phyloP scores from a whole-genome alignment of 1,140 invertebrate genomes.

The Bombus huntii region DNA sequence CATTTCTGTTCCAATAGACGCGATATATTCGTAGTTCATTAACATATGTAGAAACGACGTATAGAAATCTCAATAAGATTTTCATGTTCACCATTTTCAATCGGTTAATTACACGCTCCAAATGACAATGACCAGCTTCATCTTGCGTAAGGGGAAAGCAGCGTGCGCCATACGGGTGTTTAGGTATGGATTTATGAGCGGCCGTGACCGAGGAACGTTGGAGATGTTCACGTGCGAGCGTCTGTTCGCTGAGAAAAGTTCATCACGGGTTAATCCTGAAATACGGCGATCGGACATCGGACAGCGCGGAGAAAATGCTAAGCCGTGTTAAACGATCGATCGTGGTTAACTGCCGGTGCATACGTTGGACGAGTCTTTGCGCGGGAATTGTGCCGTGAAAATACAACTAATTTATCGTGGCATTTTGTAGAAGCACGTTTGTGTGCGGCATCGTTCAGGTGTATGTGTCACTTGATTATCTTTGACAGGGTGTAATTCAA shows the following conservation, averaged over 20 bases:
- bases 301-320: slow-evolving; percentile 27
- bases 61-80: not conserved
- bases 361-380: slow-evolving; percentile 5
- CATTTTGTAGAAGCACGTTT: not conserved
- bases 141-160: not conserved
- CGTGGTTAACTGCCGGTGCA: slow-evolving; percentile 19
- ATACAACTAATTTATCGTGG: slow-evolving; percentile 25
- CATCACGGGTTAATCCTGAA: slow-evolving; percentile 52
- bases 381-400: slow-evolving; percentile 19
- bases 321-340: slow-evolving; percentile 50
- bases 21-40: too few species aligned
- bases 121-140: not conserved
- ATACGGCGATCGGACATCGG: slow-evolving; percentile 17
- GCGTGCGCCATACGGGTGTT: not conserved
- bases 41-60: not conserved
- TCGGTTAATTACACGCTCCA: not conserved
- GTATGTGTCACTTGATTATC: not conserved
- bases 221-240: slow-evolving; percentile 40
- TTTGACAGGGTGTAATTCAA: not conserved
- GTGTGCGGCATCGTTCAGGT: not conserved
- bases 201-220: slow-evolving; percentile 25
- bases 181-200: slow-evolving; percentile 34
- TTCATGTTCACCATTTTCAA: not conserved
- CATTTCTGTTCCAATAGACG: too few species aligned
- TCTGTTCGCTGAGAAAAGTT: slow-evolving; percentile 40